Conservation (phyloP, 2,797 vertebrate genomes). For the Enteromius argenteus region DNA sequence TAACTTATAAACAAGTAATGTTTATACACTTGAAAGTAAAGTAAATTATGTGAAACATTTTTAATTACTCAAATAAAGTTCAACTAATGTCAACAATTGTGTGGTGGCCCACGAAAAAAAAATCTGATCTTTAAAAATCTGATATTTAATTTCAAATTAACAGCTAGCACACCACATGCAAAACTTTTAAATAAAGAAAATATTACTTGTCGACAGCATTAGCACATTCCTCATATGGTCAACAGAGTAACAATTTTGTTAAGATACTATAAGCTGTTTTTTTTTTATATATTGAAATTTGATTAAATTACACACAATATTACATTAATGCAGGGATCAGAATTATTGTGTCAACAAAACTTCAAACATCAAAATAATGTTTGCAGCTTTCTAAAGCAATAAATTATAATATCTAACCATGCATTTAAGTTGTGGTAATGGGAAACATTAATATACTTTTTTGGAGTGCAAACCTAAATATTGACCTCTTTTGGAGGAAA, state of each 20-base stretch:
- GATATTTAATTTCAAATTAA: no score
- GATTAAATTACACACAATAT: neutral
- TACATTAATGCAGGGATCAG: neutral
- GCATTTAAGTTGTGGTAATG: neutral
- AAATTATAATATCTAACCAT: neutral
- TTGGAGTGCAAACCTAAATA: neutral
- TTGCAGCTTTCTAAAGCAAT: neutral
- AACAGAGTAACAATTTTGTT: neutral
- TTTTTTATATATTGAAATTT: neutral
- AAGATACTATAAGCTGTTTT: neutral
- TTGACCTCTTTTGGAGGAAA: neutral
- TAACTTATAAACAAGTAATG: no score
- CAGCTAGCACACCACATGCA: no score
- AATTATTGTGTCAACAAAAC: neutral
- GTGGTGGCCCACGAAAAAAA: no score
- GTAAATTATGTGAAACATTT: no score
- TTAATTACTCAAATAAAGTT: no score
- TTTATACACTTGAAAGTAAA: no score
- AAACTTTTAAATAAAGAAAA: neutral
- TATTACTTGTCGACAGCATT: neutral
- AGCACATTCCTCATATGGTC: neutral
- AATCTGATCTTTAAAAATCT: no score
- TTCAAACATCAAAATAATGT: neutral
- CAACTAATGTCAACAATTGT: no score
- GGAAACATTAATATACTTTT: neutral